Percentiles rank a stretch among this genome's conserved stretches.
These are phyloP conservation scores for Nansenia antarctica DNA, from an alignment of 2,113 vertebrate genomes.

Conservation along the genomic window DNA sequence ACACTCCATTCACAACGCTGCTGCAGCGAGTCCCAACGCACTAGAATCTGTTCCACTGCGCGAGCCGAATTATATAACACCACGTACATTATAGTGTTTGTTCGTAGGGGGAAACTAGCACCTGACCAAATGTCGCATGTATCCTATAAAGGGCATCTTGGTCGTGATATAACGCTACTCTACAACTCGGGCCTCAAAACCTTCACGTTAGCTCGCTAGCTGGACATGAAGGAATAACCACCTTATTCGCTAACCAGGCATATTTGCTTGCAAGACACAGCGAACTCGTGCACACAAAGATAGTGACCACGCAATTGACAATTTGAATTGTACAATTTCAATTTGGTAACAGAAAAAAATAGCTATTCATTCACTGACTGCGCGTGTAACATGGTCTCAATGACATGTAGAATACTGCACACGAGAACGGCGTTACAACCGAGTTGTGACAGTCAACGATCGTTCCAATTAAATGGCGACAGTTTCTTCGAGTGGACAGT, in stretches of 20 bases:
- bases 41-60: not conserved
- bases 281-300: not conserved
- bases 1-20: not conserved
- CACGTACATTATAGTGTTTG: not conserved
- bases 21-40: not conserved
- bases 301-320: not conserved
- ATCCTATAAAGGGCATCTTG: constrained; percentile 38
- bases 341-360: not conserved
- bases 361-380: not conserved
- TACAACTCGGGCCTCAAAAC: constrained; percentile 57
- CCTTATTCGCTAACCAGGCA: not conserved
- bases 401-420: not conserved
- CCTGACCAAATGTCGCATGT: constrained; percentile 22
- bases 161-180: constrained; percentile 11
- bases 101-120: not conserved
- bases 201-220: constrained; percentile 45
- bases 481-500: not conserved
- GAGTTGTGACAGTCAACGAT: not conserved
- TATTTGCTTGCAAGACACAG: not conserved
- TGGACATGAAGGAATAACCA: constrained; percentile 1
- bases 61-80: not conserved
- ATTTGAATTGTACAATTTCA: not conserved
- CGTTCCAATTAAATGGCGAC: not conserved
- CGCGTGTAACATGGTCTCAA: not conserved
- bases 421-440: not conserved